phyloP scores from a whole-genome alignment of 2,888 invertebrate genomes.

The Dioctria rufipes region DNA sequence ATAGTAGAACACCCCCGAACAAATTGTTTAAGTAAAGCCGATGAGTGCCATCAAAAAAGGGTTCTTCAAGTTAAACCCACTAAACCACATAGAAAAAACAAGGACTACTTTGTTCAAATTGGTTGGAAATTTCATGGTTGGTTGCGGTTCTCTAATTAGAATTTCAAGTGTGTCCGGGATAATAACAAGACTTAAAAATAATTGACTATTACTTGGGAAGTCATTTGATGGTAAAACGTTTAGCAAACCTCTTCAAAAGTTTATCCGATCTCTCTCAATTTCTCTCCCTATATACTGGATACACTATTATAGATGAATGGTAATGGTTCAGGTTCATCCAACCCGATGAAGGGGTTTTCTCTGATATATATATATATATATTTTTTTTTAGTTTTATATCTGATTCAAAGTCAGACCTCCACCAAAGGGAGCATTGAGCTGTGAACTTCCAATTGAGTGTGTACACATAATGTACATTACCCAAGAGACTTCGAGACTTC shows the following conservation, averaged over 20 bases:
- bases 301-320: background rate
- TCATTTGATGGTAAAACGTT: constrained; percentile 43
- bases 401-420: constrained; percentile 23
- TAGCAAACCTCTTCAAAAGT: constrained; percentile 46
- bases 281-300: background rate
- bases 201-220: constrained; percentile 38
- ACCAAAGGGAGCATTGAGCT: constrained; percentile 15
- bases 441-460: constrained; percentile 33
- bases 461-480: constrained; percentile 20
- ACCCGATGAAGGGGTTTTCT: constrained; percentile 2
- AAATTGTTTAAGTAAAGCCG: too few relatives aligned
- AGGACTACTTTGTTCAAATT: constrained; percentile 45
- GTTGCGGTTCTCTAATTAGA: constrained; percentile 46
- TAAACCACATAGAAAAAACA: constrained; percentile 10
- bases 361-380: too few relatives aligned
- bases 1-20: background rate
- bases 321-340: background rate
- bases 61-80: constrained; percentile 25
- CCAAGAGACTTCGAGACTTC: constrained; percentile 1
- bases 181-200: constrained; percentile 46
- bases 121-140: constrained; percentile 40
- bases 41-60: background rate
- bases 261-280: background rate
- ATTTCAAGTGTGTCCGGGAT: constrained; percentile 34
- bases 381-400: constrained; percentile 10